phyloP scores from a whole-genome alignment of 1,140 invertebrate species.

The Drosophila nasuta region DNA sequence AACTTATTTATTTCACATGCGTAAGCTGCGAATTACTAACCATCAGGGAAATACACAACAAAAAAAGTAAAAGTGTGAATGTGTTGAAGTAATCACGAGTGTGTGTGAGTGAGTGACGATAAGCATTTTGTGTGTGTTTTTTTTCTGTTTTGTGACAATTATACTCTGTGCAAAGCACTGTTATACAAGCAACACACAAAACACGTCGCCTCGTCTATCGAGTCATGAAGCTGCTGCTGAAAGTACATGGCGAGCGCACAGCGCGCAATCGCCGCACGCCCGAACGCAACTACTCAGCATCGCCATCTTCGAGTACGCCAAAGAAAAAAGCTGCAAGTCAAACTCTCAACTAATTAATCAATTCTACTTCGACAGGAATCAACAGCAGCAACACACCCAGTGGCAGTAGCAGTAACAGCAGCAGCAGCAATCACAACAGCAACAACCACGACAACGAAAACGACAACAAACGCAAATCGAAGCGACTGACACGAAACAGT shows the following conservation, averaged over 20 bases:
- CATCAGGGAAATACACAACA: not conserved
- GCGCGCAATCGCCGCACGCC: conserved; percentile 72
- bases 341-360: not conserved
- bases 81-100: no score
- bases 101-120: conserved; percentile 13
- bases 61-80: not conserved
- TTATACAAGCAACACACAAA: conserved; percentile 26
- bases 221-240: conserved; percentile 77
- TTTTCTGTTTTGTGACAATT: not conserved
- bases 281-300: conserved; percentile 38
- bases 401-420: conserved; percentile 38
- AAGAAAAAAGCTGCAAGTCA: not conserved
- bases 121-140: not conserved
- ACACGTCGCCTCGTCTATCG: not conserved
- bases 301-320: conserved; percentile 24
- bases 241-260: conserved; percentile 79
- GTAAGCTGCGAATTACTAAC: conserved; percentile 2
- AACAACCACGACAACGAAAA: conserved; percentile 1
- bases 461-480: conserved; percentile 15
- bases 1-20: conserved; percentile 5
- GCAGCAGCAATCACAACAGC: conserved; percentile 17
- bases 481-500: conserved; percentile 63
- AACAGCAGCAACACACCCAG: conserved; percentile 47
- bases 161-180: conserved; percentile 5
- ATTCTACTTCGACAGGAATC: conserved; percentile 58